These are phyloP conservation scores for Neoniphon sammara DNA, from an alignment of 2,797 vertebrate species.

Conservation along the genomic window DNA sequence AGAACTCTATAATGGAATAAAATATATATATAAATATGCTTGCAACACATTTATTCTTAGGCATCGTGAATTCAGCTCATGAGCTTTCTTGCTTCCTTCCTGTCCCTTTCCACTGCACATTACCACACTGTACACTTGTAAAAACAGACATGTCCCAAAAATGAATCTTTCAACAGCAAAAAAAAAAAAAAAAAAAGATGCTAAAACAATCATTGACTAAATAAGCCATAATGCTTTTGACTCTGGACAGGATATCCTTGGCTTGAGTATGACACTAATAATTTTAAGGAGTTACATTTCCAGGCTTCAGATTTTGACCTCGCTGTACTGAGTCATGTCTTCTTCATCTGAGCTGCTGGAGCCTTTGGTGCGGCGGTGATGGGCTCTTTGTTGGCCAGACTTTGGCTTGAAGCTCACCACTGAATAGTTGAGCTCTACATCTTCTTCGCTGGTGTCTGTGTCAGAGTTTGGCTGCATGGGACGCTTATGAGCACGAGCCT, in stretches of 20 bases:
- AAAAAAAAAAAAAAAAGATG: neutral
- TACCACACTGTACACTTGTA: neutral
- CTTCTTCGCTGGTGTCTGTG: conserved; percentile 65
- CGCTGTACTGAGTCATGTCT: conserved; percentile 47
- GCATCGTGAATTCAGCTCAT: neutral
- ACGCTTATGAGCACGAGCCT: neutral
- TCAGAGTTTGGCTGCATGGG: conserved; percentile 5
- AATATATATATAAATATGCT: neutral
- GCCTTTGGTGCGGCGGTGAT: neutral
- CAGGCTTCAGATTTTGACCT: conserved; percentile 53
- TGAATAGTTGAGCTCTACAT: conserved; percentile 54
- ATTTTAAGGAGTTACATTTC: neutral
- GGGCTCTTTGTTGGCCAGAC: neutral
- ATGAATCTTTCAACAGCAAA: neutral
- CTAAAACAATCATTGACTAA: too few relatives aligned
- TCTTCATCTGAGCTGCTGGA: conserved; percentile 52
- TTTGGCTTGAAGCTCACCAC: conserved; percentile 54
- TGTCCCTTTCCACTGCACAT: neutral
- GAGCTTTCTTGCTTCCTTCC: neutral
- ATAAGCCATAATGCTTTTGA: neutral
- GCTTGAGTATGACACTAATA: neutral
- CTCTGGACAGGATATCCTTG: neutral
- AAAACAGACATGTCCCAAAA: neutral
- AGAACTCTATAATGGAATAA: neutral
- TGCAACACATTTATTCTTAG: too few relatives aligned